Conservation (phyloP, 2,888 invertebrate species). For the Onthophagus sagittarius region DNA sequence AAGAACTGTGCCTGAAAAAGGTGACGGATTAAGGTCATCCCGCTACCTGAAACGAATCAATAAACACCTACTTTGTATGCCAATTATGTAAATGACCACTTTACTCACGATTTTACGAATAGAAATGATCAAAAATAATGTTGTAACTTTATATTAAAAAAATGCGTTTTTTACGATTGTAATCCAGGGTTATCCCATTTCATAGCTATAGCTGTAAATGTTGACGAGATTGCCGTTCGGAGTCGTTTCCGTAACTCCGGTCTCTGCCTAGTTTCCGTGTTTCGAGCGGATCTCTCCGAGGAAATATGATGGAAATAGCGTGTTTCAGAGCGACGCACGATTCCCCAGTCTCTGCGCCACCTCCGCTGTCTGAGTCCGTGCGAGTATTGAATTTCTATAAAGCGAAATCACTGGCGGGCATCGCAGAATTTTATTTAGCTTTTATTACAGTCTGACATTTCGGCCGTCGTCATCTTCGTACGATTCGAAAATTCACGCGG, state of each 20-base stretch:
- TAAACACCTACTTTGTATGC: neutral
- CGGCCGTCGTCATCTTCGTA: neutral
- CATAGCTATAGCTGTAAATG: neutral
- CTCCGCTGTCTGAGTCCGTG: slow-evolving; percentile 8
- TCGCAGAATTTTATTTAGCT: slow-evolving; percentile 11
- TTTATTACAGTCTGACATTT: neutral
- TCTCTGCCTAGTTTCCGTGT: neutral
- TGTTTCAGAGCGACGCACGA: slow-evolving; percentile 27
- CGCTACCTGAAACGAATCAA: neutral
- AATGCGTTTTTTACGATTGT: neutral
- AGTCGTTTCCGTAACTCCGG: neutral
- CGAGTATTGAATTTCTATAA: slow-evolving; percentile 27
- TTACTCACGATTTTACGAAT: neutral
- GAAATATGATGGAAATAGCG: slow-evolving; percentile 31
- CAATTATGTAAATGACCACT: neutral
- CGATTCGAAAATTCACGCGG: slow-evolving; percentile 5
- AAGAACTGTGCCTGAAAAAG: neutral
- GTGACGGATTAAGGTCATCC: neutral
- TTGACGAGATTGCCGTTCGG: neutral
- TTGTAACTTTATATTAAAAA: neutral
- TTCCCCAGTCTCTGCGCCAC: neutral
- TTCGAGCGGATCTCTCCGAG: slow-evolving; percentile 21
- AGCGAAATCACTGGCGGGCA: slow-evolving; percentile 14
- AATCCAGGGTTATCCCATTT: neutral
- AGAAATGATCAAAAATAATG: neutral